These are phyloP conservation scores for Eleutherodactylus coqui DNA, from an alignment of 2,797 vertebrate genomes.

Conservation along the genomic window DNA sequence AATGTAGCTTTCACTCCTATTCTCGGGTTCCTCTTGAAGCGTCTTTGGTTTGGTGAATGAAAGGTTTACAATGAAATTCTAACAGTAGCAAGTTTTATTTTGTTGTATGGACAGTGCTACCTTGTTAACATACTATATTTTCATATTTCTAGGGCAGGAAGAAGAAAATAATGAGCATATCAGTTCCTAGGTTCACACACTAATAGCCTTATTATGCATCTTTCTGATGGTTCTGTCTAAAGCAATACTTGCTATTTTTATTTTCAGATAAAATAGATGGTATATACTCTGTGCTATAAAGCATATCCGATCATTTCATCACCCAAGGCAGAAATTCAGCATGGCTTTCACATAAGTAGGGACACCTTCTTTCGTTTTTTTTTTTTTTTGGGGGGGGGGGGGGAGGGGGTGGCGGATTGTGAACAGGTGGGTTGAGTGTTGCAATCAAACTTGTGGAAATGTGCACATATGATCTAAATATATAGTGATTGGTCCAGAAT, in stretches of 20 bases:
- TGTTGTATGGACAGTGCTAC: background rate
- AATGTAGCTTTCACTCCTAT: slow-evolving; percentile 35
- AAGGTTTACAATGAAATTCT: slow-evolving; percentile 26
- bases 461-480: too few species aligned
- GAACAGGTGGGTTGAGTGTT: too few species aligned
- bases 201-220: background rate
- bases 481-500: too few species aligned
- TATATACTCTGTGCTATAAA: background rate
- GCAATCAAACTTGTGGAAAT: too few species aligned
- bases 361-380: too few species aligned
- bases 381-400: too few species aligned
- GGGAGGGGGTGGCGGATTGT: too few species aligned
- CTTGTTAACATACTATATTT: background rate
- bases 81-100: slow-evolving; percentile 30
- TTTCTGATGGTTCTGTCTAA: background rate
- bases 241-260: background rate
- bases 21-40: background rate
- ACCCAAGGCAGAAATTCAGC: too few species aligned
- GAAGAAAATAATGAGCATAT: slow-evolving; percentile 32
- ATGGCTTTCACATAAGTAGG: too few species aligned
- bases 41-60: slow-evolving; percentile 21
- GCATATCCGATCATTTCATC: too few species aligned
- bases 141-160: background rate
- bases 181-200: slow-evolving; percentile 9
- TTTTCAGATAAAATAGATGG: background rate